A percentile compares a stretch with the other conserved stretches of the same genome.
phyloP scores from a whole-genome alignment of 2,888 invertebrate genomes.

The Clivina fossor region DNA sequence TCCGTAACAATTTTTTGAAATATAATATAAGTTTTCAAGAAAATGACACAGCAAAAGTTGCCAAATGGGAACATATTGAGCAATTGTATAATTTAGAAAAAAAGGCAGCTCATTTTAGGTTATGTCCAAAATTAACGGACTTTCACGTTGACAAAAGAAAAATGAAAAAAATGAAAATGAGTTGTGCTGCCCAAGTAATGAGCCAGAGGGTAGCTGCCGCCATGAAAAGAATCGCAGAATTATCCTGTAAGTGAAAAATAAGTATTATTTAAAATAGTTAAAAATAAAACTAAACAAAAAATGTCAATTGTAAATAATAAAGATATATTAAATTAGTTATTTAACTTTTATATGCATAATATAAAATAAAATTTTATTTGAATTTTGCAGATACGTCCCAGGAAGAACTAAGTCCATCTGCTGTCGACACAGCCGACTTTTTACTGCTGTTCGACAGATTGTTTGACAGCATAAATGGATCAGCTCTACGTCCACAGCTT shows the following conservation, averaged over 20 bases:
- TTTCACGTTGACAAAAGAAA: not conserved
- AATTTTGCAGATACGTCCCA: no score
- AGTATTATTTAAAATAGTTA: not conserved
- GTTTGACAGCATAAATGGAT: not conserved
- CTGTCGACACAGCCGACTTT: no score
- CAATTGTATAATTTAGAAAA: constrained; percentile 4
- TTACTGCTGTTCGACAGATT: no score
- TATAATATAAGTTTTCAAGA: not conserved
- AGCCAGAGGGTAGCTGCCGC: constrained; percentile 8
- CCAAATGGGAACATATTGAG: constrained; percentile 4
- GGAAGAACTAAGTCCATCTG: no score
- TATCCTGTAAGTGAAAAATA: constrained; percentile 5
- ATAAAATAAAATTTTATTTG: no score
- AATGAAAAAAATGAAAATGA: constrained; percentile 10
- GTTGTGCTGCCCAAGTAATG: constrained; percentile 13
- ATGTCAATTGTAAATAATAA: no score
- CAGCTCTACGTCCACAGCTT: not conserved
- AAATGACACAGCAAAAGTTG: not conserved
- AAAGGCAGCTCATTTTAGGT: not conserved
- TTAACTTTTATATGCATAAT: no score
- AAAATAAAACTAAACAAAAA: no score
- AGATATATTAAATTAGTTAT: no score
- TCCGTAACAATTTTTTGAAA: constrained; percentile 1
- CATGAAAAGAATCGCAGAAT: constrained; percentile 13
- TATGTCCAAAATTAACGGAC: constrained; percentile 3